Conservation (phyloP, 2,797 vertebrate species). For the Pipistrellus nathusii region DNA sequence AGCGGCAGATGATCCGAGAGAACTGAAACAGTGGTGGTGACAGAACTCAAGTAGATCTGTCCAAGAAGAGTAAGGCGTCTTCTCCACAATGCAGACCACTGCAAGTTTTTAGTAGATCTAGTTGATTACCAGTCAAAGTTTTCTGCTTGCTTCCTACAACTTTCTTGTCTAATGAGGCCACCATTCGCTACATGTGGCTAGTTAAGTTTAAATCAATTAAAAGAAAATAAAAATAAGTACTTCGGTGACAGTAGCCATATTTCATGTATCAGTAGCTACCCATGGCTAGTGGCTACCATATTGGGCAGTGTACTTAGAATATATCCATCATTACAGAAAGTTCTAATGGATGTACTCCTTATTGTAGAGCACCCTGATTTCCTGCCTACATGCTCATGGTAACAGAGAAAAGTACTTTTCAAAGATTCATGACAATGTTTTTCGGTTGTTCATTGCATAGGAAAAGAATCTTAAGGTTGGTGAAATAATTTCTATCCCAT, state of each 20-base stretch:
- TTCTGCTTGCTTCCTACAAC: neutral
- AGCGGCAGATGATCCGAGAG: neutral
- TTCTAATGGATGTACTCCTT: neutral
- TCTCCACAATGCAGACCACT: neutral
- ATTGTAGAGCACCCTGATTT: neutral
- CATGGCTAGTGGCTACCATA: neutral
- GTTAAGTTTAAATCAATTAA: slow-evolving; percentile 29
- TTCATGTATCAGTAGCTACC: neutral
- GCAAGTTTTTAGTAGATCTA: neutral
- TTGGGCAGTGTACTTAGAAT: neutral
- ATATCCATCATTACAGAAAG: neutral
- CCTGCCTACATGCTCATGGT: neutral
- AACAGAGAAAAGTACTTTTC: neutral
- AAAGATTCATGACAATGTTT: neutral
- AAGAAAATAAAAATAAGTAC: neutral
- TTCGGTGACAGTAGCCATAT: neutral
- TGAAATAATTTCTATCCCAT: neutral
- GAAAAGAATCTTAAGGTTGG: neutral
- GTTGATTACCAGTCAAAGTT: neutral
- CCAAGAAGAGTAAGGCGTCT: neutral
- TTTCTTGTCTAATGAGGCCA: neutral
- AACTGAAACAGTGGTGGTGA: neutral
- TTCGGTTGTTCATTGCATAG: neutral
- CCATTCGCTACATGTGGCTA: no score
- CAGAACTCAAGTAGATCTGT: neutral